A percentile compares a stretch with the other conserved stretches of the same genome.
phyloP scores from a whole-genome alignment of 2,797 vertebrate species.

The Picus viridis region DNA sequence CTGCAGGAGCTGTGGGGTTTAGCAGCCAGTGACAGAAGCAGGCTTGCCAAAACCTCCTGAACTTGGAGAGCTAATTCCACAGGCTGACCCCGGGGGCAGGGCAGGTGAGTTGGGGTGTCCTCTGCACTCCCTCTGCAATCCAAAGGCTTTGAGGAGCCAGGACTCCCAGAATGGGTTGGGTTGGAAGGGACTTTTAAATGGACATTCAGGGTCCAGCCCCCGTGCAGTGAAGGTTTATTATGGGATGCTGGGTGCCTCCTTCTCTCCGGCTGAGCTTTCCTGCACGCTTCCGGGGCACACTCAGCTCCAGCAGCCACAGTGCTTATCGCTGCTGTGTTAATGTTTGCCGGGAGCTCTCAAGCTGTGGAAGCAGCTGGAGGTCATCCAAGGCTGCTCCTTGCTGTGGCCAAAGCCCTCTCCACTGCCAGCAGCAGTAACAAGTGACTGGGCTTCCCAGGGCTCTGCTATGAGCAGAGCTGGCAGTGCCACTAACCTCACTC shows the following conservation, averaged over 20 bases:
- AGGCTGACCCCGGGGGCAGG: background rate
- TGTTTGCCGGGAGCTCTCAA: background rate
- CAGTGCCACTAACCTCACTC: background rate
- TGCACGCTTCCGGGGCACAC: background rate
- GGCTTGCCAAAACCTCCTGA: background rate
- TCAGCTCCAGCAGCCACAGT: background rate
- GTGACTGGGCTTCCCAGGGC: background rate
- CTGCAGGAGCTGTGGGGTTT: background rate
- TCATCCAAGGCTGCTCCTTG: background rate
- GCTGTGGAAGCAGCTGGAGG: slow-evolving; percentile 5
- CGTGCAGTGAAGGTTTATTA: background rate
- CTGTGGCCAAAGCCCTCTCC: background rate
- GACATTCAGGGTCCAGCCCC: too few relatives aligned
- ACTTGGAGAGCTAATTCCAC: background rate
- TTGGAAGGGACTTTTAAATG: too few relatives aligned
- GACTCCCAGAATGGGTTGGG: too few relatives aligned
- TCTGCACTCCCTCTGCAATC: background rate
- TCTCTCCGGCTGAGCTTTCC: background rate
- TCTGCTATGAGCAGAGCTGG: background rate
- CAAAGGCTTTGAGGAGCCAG: background rate
- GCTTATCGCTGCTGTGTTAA: background rate
- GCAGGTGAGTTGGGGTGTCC: background rate
- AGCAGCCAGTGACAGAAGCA: background rate
- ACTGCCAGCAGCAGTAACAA: background rate
- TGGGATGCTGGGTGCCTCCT: background rate